Evolutionary conservation across 2,113 vertebrate genomes (phyloP).

Genomic region (Chaetops frenatus): DNA sequence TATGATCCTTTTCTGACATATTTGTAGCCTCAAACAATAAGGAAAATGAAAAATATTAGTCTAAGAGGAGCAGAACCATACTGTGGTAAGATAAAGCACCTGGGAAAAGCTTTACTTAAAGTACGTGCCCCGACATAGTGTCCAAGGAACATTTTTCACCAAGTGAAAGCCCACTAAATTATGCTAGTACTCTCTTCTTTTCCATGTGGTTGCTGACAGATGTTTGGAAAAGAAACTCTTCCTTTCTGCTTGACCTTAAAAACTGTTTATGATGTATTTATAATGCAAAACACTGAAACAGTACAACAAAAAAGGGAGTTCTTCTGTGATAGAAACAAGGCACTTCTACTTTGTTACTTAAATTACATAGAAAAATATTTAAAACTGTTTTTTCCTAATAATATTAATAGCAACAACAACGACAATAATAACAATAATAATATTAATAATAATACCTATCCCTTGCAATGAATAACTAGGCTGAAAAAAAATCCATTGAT

Average conservation of each 20-base stretch:
- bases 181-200: conserved; percentile 37
- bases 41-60: conserved; percentile 37
- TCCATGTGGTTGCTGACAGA: conserved; percentile 58
- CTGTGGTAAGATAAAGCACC: conserved; percentile 21
- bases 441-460: not conserved
- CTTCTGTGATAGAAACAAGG: not conserved
- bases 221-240: conserved; percentile 58
- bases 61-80: conserved; percentile 48
- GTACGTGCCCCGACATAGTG: conserved; percentile 40
- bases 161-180: conserved; percentile 50
- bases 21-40: not conserved
- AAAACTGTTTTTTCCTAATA: conserved; percentile 1
- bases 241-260: conserved; percentile 66
- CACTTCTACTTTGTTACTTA: not conserved
- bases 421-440: not conserved
- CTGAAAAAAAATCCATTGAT: conserved; percentile 4
- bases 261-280: conserved; percentile 31
- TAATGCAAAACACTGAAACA: conserved; percentile 23
- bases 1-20: conserved; percentile 14
- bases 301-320: not conserved
- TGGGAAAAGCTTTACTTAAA: conserved; percentile 59
- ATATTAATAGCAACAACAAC: not conserved
- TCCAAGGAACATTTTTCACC: conserved; percentile 55
- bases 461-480: conserved; percentile 7
- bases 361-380: not conserved